Conservation (phyloP, 2,888 invertebrate species). For the Drosophila cognata region DNA sequence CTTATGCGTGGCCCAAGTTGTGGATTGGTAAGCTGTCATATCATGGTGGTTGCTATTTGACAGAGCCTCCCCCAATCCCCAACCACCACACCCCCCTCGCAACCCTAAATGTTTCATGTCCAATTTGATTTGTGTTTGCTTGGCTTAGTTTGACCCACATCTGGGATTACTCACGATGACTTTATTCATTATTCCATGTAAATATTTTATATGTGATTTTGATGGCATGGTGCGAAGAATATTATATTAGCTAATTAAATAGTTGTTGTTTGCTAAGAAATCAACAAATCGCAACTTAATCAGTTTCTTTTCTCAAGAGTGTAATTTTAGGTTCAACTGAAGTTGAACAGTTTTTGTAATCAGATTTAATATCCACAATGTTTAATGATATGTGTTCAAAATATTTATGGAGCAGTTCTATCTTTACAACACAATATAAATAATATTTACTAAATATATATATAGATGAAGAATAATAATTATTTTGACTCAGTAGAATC, state of each 20-base stretch:
- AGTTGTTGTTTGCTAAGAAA: conserved; percentile 1
- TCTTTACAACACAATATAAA: not conserved
- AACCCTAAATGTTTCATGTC: conserved; percentile 12
- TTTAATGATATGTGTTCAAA: not conserved
- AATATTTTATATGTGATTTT: not conserved
- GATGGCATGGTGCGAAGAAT: not conserved
- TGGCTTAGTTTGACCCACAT: conserved; percentile 63
- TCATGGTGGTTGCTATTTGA: conserved; percentile 42
- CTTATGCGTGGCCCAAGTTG: conserved; percentile 58
- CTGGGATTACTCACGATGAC: not conserved
- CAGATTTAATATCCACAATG: not conserved
- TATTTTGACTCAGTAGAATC: no score
- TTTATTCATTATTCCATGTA: conserved; percentile 5
- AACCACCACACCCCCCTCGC: no score
- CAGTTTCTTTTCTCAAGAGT: not conserved
- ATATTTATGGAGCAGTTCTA: not conserved
- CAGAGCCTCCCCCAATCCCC: not conserved
- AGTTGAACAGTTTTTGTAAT: not conserved
- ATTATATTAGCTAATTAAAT: conserved; percentile 1
- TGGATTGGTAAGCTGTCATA: conserved; percentile 26
- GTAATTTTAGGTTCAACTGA: not conserved
- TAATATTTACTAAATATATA: no score
- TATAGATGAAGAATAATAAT: no score
- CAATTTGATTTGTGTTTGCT: conserved; percentile 55
- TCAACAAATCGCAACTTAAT: not conserved